Conservation (phyloP, 2,888 invertebrate genomes). For the Zygothrica quintamaculata region DNA sequence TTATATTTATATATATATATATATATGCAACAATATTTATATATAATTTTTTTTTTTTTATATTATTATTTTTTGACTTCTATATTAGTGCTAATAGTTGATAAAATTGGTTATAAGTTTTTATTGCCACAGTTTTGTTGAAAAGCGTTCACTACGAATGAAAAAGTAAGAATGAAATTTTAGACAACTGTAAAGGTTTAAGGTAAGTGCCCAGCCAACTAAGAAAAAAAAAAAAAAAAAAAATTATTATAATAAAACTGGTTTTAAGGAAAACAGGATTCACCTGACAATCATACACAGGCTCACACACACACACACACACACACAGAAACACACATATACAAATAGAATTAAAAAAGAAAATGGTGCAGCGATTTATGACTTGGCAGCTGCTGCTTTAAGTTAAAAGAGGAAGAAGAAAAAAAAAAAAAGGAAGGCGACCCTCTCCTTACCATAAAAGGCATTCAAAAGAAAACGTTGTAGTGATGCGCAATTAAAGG, state of each 20-base stretch:
- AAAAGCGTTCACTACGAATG: conserved; percentile 55
- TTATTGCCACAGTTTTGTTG: conserved; percentile 60
- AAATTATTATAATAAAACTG: conserved; percentile 62
- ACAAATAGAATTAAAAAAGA: too few relatives aligned
- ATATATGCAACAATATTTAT: conserved; percentile 11
- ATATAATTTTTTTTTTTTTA: background rate
- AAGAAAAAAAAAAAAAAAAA: conserved; percentile 24
- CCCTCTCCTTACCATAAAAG: conserved; percentile 37
- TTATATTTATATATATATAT: conserved; percentile 13
- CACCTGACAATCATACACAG: conserved; percentile 60
- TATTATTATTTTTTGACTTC: background rate
- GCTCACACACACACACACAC: conserved; percentile 15
- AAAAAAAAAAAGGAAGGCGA: too few relatives aligned
- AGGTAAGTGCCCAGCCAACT: conserved; percentile 22
- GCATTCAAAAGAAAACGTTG: conserved; percentile 51
- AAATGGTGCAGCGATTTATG: conserved; percentile 78
- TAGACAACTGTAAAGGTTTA: conserved; percentile 18
- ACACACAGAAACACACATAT: conserved; percentile 20
- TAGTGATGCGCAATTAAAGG: conserved; percentile 75
- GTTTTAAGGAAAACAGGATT: conserved; percentile 80
- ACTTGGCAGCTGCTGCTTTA: conserved; percentile 36
- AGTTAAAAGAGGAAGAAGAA: conserved; percentile 12
- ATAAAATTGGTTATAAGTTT: conserved; percentile 19
- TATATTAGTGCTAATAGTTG: conserved; percentile 18
- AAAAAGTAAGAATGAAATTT: conserved; percentile 21